Evolutionary conservation across 1,140 invertebrate species (phyloP), one percentile per base, ranked within the genome.

Genomic region (Drosophila truncata): DNA sequence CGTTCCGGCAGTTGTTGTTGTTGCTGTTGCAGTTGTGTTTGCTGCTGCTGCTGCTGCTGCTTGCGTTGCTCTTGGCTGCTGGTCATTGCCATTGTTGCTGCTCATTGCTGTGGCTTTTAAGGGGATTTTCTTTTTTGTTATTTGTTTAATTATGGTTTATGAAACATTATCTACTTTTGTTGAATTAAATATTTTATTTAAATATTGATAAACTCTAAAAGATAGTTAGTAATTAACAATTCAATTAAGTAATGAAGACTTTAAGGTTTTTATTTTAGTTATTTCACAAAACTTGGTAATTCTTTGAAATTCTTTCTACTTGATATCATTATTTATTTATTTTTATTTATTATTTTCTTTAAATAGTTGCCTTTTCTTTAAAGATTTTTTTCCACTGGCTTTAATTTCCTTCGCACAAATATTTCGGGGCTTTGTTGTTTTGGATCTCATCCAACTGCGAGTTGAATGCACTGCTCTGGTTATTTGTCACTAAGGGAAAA

Each of bases 21-120:
- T 31, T 50, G 46, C 27, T 35, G 58, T 7, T 46, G 77, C 20
- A 50, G 54, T 16, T 37, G 65, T 46, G 37, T 71, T 20, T 41
- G 55, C 27, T 54, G 67, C 62, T 35, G 64, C 23, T 23, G 77
- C 25, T 41, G 55, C 27, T 54, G 67, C 62, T 35, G 64, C 23
- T 23, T 67, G 29, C 47, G 82, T 41, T 50, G 73, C 25, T 79
- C 63, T 47, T 55, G 74, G 16, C 39, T 75, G 76, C 49, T 77
- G 72, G 1, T 66, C 67, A 29, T 63, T 78, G 73, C 77, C 74
- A 77, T 77, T 91, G 49, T 70, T 78, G 65, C 81, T 70, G 62
- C 67, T 91, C 76, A 92, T 88, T 55, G 64, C 62, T 75, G 27
- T 46, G 54, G 57, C 23, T 47, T 73, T 35, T 63, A 62, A 29